phyloP scores from a whole-genome alignment of 2,797 vertebrate genomes.

The Karalla daura region DNA sequence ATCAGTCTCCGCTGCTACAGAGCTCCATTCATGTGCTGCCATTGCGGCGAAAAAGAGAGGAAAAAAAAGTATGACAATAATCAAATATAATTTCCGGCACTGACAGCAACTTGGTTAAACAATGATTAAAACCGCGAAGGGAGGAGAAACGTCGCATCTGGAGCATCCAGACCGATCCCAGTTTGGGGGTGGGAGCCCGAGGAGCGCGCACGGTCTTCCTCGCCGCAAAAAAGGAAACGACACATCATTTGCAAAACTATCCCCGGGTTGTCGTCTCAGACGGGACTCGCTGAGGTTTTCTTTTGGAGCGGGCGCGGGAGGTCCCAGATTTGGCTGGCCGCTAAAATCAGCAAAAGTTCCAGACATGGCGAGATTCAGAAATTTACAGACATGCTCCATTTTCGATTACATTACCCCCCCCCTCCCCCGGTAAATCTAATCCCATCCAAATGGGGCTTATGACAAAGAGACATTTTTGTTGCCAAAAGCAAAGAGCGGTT shows the following conservation, averaged over 20 bases:
- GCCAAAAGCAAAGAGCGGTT: slow-evolving; percentile 29
- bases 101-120: slow-evolving; percentile 58
- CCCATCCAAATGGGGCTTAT: slow-evolving; percentile 30
- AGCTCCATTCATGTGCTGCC: slow-evolving; percentile 54
- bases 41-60: no score
- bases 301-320: slow-evolving; percentile 31
- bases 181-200: slow-evolving; percentile 23
- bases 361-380: slow-evolving; percentile 50
- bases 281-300: slow-evolving; percentile 37
- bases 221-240: slow-evolving; percentile 26
- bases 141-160: slow-evolving; percentile 47
- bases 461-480: slow-evolving; percentile 36
- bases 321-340: slow-evolving; percentile 30
- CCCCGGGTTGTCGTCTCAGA: slow-evolving; percentile 46
- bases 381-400: slow-evolving; percentile 42
- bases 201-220: not conserved
- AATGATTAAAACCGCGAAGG: slow-evolving; percentile 25
- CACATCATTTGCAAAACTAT: slow-evolving; percentile 60
- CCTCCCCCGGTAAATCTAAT: slow-evolving; percentile 22
- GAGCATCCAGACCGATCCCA: slow-evolving; percentile 40
- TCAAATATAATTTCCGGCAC: slow-evolving; percentile 51
- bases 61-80: slow-evolving; percentile 42
- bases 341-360: slow-evolving; percentile 49
- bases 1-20: slow-evolving; percentile 47
- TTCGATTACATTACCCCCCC: slow-evolving; percentile 13